Base-by-base conservation (phyloP, 2,797 vertebrate species). In the Scleropages formosus region DNA sequence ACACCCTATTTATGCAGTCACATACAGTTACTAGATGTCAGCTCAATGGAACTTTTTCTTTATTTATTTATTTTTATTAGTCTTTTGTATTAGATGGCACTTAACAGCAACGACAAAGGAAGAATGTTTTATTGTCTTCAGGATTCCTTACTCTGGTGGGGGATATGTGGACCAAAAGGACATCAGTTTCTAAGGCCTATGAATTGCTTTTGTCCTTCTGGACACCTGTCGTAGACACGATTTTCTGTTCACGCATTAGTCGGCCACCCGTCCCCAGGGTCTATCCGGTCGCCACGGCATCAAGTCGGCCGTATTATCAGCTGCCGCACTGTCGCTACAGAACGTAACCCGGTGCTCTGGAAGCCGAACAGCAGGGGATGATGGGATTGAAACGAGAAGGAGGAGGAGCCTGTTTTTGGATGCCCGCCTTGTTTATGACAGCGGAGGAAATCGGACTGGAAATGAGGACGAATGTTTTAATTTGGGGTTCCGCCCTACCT, bases 391-490 rank as follows among this genome's bases (percentile, higher is more conserved):
- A 15, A 13, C 18, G 16, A 16, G 26, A 12, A 26, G 31, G 11
- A 44, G 22, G 63, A 11, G 13, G 20, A 18, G 44, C 27, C 27
- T 66, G 64, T 20, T 20, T 49, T 56, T 18, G 18, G 31, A 31
- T 1, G 16, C 9, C n/a, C 27, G n/a, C 9, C n/a, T 47, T 68
- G n/a, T 4, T 44, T 44, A 31, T 22, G 20, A 59, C 44, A 68
- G 24, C n/a, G 9, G 22, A 68, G 56, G 47, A 22, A 56, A 18
- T 63, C 67, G 27, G 53, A 58, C 20, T n/a, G 60, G 11, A 53
- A 74, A 64, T n/a, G 46, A 31, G 27, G 62, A 64, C 20, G 27
- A 49, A 64, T 73, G 26, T 77, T 77, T 77, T 53, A 44, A 66
- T 53, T 72, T 51, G 3, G 4, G 13, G 26, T 64, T 64, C 69